A percentile compares a stretch with the other conserved stretches of the same genome.
These are phyloP conservation scores for Geococcyx californianus DNA, from an alignment of 2,113 vertebrate species.

Conservation along the genomic window DNA sequence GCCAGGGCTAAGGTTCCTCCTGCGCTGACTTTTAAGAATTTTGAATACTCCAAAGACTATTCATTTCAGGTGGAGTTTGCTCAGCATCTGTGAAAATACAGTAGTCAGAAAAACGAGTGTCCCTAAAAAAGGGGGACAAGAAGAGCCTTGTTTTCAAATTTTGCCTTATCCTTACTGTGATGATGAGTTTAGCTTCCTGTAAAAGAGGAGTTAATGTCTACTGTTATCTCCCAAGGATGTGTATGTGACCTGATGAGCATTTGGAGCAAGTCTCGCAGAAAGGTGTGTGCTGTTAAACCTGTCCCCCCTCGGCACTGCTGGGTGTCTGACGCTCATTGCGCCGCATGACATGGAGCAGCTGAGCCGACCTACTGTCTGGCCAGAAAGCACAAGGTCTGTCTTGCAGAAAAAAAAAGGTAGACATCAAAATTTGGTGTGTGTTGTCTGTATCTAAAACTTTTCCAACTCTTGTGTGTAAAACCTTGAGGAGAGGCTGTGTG, in stretches of 20 bases:
- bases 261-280: neutral
- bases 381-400: neutral
- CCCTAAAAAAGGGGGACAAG: neutral
- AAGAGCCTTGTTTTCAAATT: neutral
- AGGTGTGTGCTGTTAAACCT: neutral
- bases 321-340: rapidly evolving
- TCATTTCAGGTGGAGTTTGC: neutral
- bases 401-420: neutral
- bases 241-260: neutral
- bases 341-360: neutral
- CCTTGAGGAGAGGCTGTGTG: rapidly evolving
- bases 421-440: rapidly evolving
- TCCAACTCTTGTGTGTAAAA: neutral
- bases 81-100: neutral
- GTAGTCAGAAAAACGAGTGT: neutral
- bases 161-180: neutral
- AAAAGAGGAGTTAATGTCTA: neutral
- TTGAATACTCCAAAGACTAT: neutral
- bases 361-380: neutral
- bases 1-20: neutral
- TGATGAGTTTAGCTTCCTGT: neutral
- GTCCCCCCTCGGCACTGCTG: rapidly evolving
- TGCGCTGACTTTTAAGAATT: neutral
- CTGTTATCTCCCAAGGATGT: neutral
- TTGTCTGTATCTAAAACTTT: neutral